These are phyloP conservation scores for Xiphophorus couchianus DNA, from an alignment of 2,113 vertebrate genomes.

Conservation along the genomic window DNA sequence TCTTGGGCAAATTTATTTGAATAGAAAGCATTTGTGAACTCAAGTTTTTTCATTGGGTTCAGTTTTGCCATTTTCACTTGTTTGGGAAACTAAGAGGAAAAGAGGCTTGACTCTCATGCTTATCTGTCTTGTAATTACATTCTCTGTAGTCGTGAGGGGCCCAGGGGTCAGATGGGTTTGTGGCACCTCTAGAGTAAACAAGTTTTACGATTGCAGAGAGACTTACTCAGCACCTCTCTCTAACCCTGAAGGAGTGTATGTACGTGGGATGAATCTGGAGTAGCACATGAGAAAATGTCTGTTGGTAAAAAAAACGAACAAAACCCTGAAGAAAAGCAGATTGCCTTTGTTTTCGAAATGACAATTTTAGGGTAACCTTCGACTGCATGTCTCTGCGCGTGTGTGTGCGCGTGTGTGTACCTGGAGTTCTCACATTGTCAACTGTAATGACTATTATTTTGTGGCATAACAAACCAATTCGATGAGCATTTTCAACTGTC, in stretches of 20 bases:
- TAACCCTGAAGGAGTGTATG: constrained; percentile 36
- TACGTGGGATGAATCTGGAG: constrained; percentile 51
- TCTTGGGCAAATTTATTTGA: neutral
- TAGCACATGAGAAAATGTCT: constrained; percentile 28
- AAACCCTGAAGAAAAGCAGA: neutral
- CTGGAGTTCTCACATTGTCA: constrained; percentile 14
- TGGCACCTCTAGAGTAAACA: constrained; percentile 63
- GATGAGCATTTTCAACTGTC: constrained; percentile 29
- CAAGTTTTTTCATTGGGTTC: constrained; percentile 1
- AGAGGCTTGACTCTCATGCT: constrained; percentile 21
- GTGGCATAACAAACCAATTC: constrained; percentile 38
- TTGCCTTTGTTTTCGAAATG: constrained; percentile 28
- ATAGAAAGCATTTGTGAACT: constrained; percentile 5
- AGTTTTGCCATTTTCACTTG: neutral
- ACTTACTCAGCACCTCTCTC: constrained; percentile 59
- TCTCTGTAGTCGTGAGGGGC: constrained; percentile 38
- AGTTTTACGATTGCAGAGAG: constrained; percentile 59
- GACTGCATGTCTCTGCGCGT: neutral
- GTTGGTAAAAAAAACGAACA: neutral
- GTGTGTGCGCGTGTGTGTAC: constrained; percentile 18
- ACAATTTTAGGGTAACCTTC: constrained; percentile 22
- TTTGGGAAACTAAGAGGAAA: neutral
- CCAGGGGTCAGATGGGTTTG: constrained; percentile 56
- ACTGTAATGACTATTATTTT: constrained; percentile 37
- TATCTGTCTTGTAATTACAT: constrained; percentile 63